Evolutionary conservation across 1,140 invertebrate genomes (phyloP).

Genomic region (Charaxes varanes): DNA sequence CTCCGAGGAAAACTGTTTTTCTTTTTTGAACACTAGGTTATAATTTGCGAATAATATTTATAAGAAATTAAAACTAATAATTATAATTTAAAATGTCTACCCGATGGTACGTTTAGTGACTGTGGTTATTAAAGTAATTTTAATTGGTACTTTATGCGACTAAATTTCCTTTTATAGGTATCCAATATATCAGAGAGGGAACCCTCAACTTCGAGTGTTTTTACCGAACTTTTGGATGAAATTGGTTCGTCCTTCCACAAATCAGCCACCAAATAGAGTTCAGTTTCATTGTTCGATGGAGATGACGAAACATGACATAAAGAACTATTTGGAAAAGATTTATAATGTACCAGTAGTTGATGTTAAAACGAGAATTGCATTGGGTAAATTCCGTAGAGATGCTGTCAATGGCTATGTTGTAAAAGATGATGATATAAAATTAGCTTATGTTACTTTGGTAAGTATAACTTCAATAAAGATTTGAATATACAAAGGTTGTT

Average conservation of each 20-base stretch:
- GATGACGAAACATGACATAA: slow-evolving; percentile 91
- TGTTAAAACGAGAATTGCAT: slow-evolving; percentile 81
- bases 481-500: no score
- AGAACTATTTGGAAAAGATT: slow-evolving; percentile 96
- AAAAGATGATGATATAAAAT: slow-evolving; percentile 90
- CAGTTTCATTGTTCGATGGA: slow-evolving; percentile 90
- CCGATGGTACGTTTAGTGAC: slow-evolving; percentile 38
- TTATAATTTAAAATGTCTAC: slow-evolving; percentile 47
- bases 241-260: slow-evolving; percentile 79
- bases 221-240: slow-evolving; percentile 97
- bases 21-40: no score
- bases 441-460: slow-evolving; percentile 88
- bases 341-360: slow-evolving; percentile 87
- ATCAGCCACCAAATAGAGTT: slow-evolving; percentile 84
- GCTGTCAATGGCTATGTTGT: slow-evolving; percentile 76
- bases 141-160: no score
- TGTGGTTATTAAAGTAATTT: no score
- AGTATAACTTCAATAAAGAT: no score
- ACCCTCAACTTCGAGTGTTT: slow-evolving; percentile 92
- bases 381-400: slow-evolving; percentile 76
- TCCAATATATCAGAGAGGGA: slow-evolving; percentile 90
- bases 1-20: no score
- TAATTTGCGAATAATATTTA: no score
- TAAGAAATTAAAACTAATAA: no score
- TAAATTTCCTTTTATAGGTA: slow-evolving; percentile 75